Base-by-base conservation (phyloP, 2,113 vertebrate genomes). In the Smithornis capensis region DNA sequence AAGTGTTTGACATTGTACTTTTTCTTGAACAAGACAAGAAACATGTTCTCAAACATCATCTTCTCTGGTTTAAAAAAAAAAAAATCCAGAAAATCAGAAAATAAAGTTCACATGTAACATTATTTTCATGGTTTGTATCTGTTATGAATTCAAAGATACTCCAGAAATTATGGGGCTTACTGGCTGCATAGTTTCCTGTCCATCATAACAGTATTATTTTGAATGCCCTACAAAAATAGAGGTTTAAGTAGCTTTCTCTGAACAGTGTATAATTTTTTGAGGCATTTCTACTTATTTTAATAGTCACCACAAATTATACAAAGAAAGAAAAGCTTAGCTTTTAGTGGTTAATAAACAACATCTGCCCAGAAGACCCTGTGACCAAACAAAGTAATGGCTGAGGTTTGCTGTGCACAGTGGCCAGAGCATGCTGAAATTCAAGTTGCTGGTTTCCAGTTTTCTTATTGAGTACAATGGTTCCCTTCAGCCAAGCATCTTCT, bases 271-370 rank as follows among this genome's bases (percentile, higher is more conserved):
- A 82, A 95, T 91, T 94, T 87, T 92, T 95, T 49, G 82, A 79
- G 74, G 31, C 60, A 89, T 60, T 76, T 85, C 49, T 92, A 60
- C 40, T 91, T 65, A 79, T 77, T 94, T 89, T 53, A 90, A 53
- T 59, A 33, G 49, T 74, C 21, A 42, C 78, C 49, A 38, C 57
- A 92, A 85, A 92, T 92, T 79, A 91, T 3, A 73, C 0, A 55
- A 38, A 67, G 44, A 71, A 89, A 95, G 19, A 60, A 91, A 91
- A 95, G 27, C 50, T 91, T 88, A 44, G 35, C 50, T 85, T 90
- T 83, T 85, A 77, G 38, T 59, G 75, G 81, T 74, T 95, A 94
- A 89, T 92, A 90, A 96, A 90, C 63, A 85, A 67, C 45, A 92
- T 33, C 55, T 95, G 40, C 53, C 45, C 50, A 67, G 56, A 92